These are phyloP conservation scores for zebrafish (Danio rerio) DNA, from an alignment of 2,113 vertebrate genomes.

Conservation along the genomic window GRCz12tu NC_133178.1:40229001-40229500, in stretches of 20 bases:
- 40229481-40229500: background rate
- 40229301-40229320: slow-evolving; percentile 19
- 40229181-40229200: slow-evolving; percentile 42
- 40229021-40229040: too few species aligned
- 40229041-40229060: background rate
- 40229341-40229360: slow-evolving; percentile 18
- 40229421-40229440: background rate
- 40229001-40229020: too few species aligned
- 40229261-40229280: slow-evolving; percentile 45
- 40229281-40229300: slow-evolving; percentile 53
- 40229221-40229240: slow-evolving; percentile 6
- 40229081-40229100: background rate
- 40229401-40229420: background rate
- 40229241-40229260: slow-evolving; percentile 46
- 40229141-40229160: background rate
- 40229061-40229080: background rate
- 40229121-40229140: background rate
- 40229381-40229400: slow-evolving; percentile 28
- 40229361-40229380: background rate
- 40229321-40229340: slow-evolving; percentile 27
- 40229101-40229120: background rate
- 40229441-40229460: background rate
- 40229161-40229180: slow-evolving; percentile 12
- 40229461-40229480: background rate
- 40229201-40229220: slow-evolving; percentile 39